These are phyloP conservation scores for Mustelus asterias DNA, from an alignment of 2,113 vertebrate species.

Conservation along the genomic window DNA sequence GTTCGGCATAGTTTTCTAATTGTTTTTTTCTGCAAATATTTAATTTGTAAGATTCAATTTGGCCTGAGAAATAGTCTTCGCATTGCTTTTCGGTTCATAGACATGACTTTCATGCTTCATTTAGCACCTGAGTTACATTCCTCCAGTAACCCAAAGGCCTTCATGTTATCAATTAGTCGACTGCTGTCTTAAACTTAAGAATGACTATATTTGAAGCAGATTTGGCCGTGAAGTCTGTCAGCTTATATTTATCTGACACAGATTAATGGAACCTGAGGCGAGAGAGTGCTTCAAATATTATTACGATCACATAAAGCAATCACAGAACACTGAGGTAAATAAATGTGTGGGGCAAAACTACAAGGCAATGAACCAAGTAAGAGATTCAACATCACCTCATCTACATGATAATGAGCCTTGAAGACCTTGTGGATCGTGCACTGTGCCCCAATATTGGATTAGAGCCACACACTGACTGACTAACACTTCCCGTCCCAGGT, in stretches of 20 bases:
- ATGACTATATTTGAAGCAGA: background rate
- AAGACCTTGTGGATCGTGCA: background rate
- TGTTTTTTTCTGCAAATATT: background rate
- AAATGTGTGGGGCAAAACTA: background rate
- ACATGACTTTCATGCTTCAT: background rate
- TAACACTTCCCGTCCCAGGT: background rate
- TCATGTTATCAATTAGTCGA: constrained; percentile 23
- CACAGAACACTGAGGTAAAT: background rate
- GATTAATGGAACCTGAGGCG: background rate
- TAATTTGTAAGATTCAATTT: background rate
- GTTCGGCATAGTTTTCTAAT: too few relatives aligned
- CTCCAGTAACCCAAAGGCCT: background rate
- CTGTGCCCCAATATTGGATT: background rate
- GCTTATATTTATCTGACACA: background rate
- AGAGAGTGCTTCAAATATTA: constrained; percentile 4
- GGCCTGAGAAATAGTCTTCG: background rate
- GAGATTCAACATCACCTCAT: background rate
- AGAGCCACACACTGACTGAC: background rate
- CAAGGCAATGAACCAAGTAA: background rate
- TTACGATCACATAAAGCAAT: background rate
- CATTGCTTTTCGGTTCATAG: background rate
- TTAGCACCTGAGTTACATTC: background rate
- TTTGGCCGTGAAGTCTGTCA: background rate
- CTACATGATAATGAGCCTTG: background rate
- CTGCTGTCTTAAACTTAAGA: background rate